Evolutionary conservation across 2,797 vertebrate genomes (phyloP), one percentile per base, ranked within the genome.

Genomic region (Dermochelys coriacea): DNA sequence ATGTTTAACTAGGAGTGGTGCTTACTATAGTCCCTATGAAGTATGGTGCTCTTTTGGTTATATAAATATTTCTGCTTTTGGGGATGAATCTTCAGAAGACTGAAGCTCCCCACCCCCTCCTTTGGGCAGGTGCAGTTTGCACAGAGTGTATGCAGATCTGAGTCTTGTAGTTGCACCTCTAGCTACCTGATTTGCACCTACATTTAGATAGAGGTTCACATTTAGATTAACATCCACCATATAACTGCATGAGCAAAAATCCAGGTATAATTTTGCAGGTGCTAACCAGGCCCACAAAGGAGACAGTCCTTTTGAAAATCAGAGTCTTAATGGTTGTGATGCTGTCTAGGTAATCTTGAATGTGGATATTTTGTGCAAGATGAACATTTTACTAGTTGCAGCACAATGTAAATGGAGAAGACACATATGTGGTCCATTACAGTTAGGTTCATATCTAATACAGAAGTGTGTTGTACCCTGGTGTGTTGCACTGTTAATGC

Each of bases 151-250:
- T 71, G 68, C 19, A 8, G 31, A 85, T 6, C 9, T 64, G 4
- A 0, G 1, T 7, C 16, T 29, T 81, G 55, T 41, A 0, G 1
- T 82, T 54, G 29, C 41, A 52, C 7, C 31, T 29, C 37, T 71
- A 71, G 68, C 12, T 88, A 0, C 2, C 34, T 71, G 31, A 85
- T 51, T 47, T 61, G 49, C 71, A 41, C 50, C 19, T 34, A 2
- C 16, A 5, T 79, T 54, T 89, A 80, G 57, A 8, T 49, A 8
- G 68, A 82, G 29, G 25, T 45, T 23, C 7, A 16, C 0, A 0
- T 71, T 29, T 27, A 49, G 41, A 25, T 84, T 81, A 78, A 52
- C 12, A 45, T 41, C 45, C 37, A 3, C 61, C 19, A 9, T 51
- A 8, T 64, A 75, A 41, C 27, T 47, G 41, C 5, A 41, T 12